phyloP scores from a whole-genome alignment of 2,113 vertebrate genomes.

The Tapirus terrestris region DNA sequence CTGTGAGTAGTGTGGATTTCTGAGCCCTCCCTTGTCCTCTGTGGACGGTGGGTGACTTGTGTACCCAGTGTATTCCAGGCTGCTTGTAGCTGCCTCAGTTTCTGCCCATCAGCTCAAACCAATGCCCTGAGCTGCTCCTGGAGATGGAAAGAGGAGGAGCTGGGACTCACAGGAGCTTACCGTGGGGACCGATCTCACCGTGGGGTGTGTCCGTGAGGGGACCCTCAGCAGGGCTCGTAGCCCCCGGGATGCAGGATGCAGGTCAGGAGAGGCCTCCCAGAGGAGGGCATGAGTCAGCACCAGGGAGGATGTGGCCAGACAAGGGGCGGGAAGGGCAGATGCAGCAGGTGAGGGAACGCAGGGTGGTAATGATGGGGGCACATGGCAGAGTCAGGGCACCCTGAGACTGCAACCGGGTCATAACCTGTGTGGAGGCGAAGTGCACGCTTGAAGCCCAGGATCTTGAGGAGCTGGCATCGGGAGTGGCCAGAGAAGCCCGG shows the following conservation, averaged over 20 bases:
- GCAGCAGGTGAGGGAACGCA: neutral
- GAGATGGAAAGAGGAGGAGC: neutral
- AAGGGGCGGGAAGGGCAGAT: rapidly evolving
- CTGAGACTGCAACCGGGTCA: neutral
- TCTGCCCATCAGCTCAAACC: neutral
- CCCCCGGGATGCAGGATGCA: neutral
- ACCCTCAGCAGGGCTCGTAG: neutral
- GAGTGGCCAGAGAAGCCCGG: neutral
- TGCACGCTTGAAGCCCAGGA: neutral
- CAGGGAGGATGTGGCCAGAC: neutral
- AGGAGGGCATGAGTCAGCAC: neutral
- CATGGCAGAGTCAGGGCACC: no score
- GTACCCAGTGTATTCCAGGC: no score
- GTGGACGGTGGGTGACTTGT: neutral
- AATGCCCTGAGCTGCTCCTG: neutral
- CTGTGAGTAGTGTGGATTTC: neutral
- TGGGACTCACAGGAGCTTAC: neutral
- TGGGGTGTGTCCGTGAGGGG: neutral
- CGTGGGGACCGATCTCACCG: rapidly evolving
- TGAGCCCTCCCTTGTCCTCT: neutral
- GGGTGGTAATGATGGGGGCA: neutral
- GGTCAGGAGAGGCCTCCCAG: neutral
- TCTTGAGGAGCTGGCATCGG: neutral
- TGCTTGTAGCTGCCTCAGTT: neutral
- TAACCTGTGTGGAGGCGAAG: neutral